Base-by-base conservation (phyloP, 2,797 vertebrate species). In the Oreochromis mossambicus region DNA sequence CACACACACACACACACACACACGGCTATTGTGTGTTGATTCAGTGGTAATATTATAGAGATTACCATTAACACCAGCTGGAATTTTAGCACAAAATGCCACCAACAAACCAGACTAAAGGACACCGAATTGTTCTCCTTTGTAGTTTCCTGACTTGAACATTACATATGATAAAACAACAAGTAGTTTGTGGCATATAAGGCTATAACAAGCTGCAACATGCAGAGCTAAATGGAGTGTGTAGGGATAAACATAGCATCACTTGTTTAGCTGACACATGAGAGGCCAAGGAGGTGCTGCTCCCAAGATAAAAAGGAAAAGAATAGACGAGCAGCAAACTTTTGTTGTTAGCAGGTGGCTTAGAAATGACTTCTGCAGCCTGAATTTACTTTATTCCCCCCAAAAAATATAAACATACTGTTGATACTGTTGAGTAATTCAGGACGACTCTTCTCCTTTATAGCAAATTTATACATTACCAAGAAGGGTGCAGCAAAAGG, bases 211-310 rank as follows among this genome's bases (percentile, higher is more conserved):
- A 85, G 88, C 17, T 77, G 56, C 50, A 75, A 83, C 90, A 86
- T 52, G 87, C 52, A 77, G 15, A 19, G 50, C 48, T 84, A 79
- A 86, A 66, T 54, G 79, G 79, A 34, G 15, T 38, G 77, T 24
- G 24, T 73, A 4, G 55, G 61, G 76, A 82, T 90, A 88, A 91
- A 92, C 80, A 83, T 85, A 87, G 83, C 43, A 88, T 54, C 83
- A 80, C 79, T 82, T 86, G 52, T 87, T 86, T 24, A 77, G 81
- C n/a, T 41, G 88, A 56, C 79, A 88, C 58, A 85, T 73, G 11
- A 14, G 32, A 66, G 52, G 58, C 61, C 13, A 66, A 66, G 34
- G 14, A 81, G 63, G 56, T 66, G 81, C 81, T 51, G 54, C 55
- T 21, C 77, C 81, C 73, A 55, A 83, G 81, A 92, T 87, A 83